Evolutionary conservation across 35 echinoderm and acorn worm genomes (phyloP), one percentile per base, ranked within the genome.

Genomic region (Amphiura filiformis): DNA sequence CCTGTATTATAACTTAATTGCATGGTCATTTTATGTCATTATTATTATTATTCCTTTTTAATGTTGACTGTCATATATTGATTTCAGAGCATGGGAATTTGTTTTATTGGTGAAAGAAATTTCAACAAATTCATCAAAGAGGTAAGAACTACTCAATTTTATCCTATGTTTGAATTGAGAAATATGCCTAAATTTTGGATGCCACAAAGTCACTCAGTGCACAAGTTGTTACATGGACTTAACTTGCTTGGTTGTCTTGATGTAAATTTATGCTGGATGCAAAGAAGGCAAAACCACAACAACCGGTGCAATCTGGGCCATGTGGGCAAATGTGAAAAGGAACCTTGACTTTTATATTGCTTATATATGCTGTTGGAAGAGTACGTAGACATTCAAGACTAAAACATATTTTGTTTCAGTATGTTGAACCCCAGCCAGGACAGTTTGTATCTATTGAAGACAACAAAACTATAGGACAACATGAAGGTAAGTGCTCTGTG

Each of bases 1-100:
- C n/a, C n/a, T n/a, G n/a, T n/a, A n/a, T n/a, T n/a, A n/a, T n/a
- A n/a, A n/a, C n/a, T n/a, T n/a, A n/a, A n/a, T n/a, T n/a, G n/a
- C n/a, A n/a, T n/a, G n/a, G n/a, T n/a, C n/a, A n/a, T n/a, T n/a
- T n/a, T n/a, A n/a, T n/a, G n/a, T n/a, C n/a, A n/a, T n/a, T n/a
- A n/a, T n/a, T n/a, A n/a, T n/a, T n/a, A n/a, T n/a, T n/a, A n/a
- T n/a, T n/a, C n/a, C n/a, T n/a, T n/a, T n/a, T n/a, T n/a, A n/a
- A n/a, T n/a, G n/a, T n/a, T n/a, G n/a, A n/a, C n/a, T n/a, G n/a
- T n/a, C n/a, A n/a, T n/a, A n/a, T n/a, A n/a, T n/a, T n/a, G n/a
- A 11, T 52, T 79, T 31, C 87, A 97, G 92, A 98, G 96, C 36
- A 98, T 98, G 96, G 96, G 96, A 77, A 98, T 98, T 77, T 98